phyloP scores from a whole-genome alignment of 2,797 vertebrate genomes.

The Podarcis siculus region DNA sequence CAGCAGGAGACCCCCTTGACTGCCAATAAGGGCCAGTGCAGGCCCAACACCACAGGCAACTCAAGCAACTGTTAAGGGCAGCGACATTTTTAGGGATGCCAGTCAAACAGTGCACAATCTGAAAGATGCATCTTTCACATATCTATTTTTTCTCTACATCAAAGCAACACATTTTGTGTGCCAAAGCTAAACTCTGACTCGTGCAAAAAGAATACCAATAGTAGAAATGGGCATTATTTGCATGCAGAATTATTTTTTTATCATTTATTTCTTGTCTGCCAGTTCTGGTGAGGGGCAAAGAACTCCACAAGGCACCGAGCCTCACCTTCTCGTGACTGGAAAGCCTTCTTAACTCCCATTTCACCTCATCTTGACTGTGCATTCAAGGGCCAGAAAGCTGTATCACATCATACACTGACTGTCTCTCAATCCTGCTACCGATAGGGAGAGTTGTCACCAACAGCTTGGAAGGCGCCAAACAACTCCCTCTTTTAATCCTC shows the following conservation, averaged over 20 bases:
- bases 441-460: not conserved
- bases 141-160: not conserved
- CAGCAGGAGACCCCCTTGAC: not conserved
- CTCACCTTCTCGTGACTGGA: not conserved
- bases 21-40: not conserved
- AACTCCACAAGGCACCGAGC: not conserved
- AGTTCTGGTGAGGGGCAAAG: too few relatives aligned
- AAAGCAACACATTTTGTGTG: not conserved
- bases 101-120: not conserved
- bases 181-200: not conserved
- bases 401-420: not conserved
- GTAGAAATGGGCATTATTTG: not conserved
- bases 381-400: not conserved
- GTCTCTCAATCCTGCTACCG: not conserved
- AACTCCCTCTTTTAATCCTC: not conserved
- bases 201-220: not conserved
- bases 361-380: not conserved
- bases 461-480: not conserved
- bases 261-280: not conserved
- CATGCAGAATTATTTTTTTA: not conserved
- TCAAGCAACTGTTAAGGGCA: not conserved
- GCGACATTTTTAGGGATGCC: not conserved
- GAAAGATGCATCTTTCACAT: not conserved
- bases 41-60: not conserved
- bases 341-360: not conserved